phyloP scores from a whole-genome alignment of 2,113 vertebrate genomes.

The Nothocercus nigrocapillus region DNA sequence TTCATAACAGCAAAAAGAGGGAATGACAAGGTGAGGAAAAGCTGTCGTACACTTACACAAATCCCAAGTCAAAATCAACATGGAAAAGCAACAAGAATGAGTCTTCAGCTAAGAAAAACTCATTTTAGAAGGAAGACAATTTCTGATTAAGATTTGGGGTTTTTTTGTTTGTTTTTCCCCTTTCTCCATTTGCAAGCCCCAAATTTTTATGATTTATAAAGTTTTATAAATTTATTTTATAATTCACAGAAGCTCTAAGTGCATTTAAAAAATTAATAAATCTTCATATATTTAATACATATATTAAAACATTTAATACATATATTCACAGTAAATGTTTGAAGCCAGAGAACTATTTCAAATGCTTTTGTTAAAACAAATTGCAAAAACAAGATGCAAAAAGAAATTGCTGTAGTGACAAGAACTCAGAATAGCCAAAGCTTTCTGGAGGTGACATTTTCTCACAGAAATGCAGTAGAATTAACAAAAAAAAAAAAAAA shows the following conservation, averaged over 20 bases:
- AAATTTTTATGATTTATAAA: background rate
- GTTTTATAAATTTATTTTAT: background rate
- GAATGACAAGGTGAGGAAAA: background rate
- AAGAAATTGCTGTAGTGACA: background rate
- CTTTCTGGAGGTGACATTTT: slow-evolving; percentile 18
- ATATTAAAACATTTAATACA: background rate
- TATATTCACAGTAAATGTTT: background rate
- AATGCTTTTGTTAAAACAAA: background rate
- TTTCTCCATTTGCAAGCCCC: background rate
- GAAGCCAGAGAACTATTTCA: background rate
- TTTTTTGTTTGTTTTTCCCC: background rate
- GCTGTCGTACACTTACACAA: background rate
- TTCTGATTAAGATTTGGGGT: background rate
- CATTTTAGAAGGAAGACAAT: background rate
- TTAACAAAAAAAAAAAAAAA: background rate
- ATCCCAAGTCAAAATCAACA: background rate
- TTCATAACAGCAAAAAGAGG: background rate
- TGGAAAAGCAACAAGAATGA: background rate
- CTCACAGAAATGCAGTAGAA: background rate
- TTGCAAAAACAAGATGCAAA: background rate
- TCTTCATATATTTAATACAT: background rate
- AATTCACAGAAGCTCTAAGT: background rate
- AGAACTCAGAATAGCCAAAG: background rate
- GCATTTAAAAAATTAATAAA: background rate
- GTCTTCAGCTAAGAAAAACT: background rate